These are phyloP conservation scores for Elachura formosa DNA, from an alignment of 2,113 vertebrate genomes.

Conservation along the genomic window DNA sequence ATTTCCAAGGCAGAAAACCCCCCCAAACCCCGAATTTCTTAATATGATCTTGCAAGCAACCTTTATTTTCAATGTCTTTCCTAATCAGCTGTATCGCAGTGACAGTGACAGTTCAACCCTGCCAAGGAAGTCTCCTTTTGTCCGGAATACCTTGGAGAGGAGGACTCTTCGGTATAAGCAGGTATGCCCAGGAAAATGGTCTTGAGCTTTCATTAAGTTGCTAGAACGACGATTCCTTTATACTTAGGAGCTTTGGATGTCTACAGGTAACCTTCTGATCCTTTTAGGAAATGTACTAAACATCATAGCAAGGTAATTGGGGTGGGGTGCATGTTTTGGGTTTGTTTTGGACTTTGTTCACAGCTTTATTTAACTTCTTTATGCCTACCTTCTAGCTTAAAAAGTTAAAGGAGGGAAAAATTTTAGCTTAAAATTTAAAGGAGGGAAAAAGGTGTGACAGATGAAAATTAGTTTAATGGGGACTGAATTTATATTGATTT, in stretches of 20 bases:
- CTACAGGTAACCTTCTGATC: neutral
- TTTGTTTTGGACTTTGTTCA: neutral
- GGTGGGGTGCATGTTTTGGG: neutral
- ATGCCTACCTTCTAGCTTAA: too few species aligned
- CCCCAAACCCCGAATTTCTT: neutral
- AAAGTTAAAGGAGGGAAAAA: too few species aligned
- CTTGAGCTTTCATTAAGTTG: neutral
- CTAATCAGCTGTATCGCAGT: conserved; percentile 89
- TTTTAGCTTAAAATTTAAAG: too few species aligned
- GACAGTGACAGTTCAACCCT: conserved; percentile 98
- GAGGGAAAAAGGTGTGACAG: neutral
- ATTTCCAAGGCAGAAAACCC: neutral
- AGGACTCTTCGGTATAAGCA: conserved; percentile 92
- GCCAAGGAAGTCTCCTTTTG: conserved; percentile 91
- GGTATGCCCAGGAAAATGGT: conserved; percentile 60
- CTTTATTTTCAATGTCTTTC: neutral
- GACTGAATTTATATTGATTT: neutral
- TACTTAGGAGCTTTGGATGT: neutral
- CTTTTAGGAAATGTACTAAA: neutral
- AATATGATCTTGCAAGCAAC: neutral
- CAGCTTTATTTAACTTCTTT: too few species aligned
- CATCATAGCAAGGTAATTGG: neutral
- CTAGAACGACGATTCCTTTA: neutral
- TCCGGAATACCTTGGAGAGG: conserved; percentile 93
- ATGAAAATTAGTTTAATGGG: neutral